Percentiles rank a stretch among this genome's conserved stretches.
phyloP scores from a whole-genome alignment of 2,888 invertebrate species.

The Sinotaia quadrata region DNA sequence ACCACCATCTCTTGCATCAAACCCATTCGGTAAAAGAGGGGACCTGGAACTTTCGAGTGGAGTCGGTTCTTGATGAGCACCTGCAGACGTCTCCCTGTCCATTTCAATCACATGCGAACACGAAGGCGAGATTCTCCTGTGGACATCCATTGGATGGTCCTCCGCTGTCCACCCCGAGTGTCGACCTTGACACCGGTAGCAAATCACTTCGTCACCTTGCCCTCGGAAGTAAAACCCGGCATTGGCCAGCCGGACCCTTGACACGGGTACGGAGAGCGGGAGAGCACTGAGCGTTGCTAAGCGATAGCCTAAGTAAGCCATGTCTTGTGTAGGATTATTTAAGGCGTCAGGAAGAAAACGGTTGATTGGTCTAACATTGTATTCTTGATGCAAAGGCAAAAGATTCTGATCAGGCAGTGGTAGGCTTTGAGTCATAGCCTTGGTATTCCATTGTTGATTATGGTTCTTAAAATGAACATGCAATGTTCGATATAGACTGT shows the following conservation, averaged over 20 bases:
- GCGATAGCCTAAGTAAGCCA: slow-evolving; percentile 23
- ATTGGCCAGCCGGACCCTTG: slow-evolving; percentile 16
- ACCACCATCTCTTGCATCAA: background rate
- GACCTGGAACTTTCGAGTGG: too few relatives aligned
- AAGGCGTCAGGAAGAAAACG: slow-evolving; percentile 17
- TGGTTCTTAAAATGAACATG: too few relatives aligned
- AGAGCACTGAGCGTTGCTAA: slow-evolving; percentile 21
- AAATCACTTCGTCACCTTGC: slow-evolving; percentile 20
- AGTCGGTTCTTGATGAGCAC: too few relatives aligned
- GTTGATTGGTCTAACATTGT: slow-evolving; percentile 8
- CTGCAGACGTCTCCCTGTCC: background rate
- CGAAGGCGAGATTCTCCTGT: slow-evolving; percentile 14
- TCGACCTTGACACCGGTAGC: slow-evolving; percentile 22
- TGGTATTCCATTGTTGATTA: too few relatives aligned
- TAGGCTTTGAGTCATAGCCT: too few relatives aligned
- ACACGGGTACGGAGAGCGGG: background rate
- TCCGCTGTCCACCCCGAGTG: slow-evolving; percentile 12
- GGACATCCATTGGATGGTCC: slow-evolving; percentile 15
- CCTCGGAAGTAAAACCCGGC: slow-evolving; percentile 26
- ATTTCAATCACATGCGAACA: slow-evolving; percentile 4
- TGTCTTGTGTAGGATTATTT: slow-evolving; percentile 4
- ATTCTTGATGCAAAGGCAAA: background rate
- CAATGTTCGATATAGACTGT: too few relatives aligned
- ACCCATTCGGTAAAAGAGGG: too few relatives aligned
- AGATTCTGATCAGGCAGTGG: too few relatives aligned